Evolutionary conservation across 2,113 vertebrate genomes (phyloP), one percentile per base, ranked within the genome.

Genomic region (Leptobrachium leishanense): DNA sequence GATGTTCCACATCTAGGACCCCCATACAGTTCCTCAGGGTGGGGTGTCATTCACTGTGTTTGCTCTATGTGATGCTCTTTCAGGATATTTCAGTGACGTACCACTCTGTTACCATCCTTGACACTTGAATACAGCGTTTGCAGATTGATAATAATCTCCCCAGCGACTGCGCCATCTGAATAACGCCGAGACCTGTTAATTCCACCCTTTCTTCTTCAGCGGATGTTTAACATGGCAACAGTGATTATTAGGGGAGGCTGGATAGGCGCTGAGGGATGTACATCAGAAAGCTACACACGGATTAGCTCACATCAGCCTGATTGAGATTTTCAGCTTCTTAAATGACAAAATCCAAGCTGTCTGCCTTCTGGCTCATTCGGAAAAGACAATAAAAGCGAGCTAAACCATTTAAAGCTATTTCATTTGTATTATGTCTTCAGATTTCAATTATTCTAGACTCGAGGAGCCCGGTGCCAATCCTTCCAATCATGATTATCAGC

Each of bases 161-260:
- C 9, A 20, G 8, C 20, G 4, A 46, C 39, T 11, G n/a, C 41
- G 11, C 71, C n/a, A 7, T 7, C n/a, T 15, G 43, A 79, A 50
- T 59, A 79, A 65, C 63, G 66, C 46, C 66, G 63, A 50, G 46
- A 73, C 62, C 46, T 67, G 62, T 39, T 72, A 41, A 72, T 72
- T 46, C 68, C 62, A 65, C 62, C 10, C 42, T 68, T 43, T 50
- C 43, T 69, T 50, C 46, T 73, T 65, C 43, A 40, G 64, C 41
- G 20, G 41, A 20, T 79, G n/a, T 79, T 55, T 72, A 50, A 79
- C 70, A 65, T 73, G 69, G 69, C 62, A 72, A 72, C 77, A 66
- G 46, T n/a, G 42, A 66, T 50, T 3, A 72, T 66, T 31, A 31
- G 20, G 20, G 20, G 62, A 64, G 62, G 59, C 11, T 59, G 62